Base-by-base conservation (phyloP, 2,797 vertebrate species). In the Calcarius lapponicus region DNA sequence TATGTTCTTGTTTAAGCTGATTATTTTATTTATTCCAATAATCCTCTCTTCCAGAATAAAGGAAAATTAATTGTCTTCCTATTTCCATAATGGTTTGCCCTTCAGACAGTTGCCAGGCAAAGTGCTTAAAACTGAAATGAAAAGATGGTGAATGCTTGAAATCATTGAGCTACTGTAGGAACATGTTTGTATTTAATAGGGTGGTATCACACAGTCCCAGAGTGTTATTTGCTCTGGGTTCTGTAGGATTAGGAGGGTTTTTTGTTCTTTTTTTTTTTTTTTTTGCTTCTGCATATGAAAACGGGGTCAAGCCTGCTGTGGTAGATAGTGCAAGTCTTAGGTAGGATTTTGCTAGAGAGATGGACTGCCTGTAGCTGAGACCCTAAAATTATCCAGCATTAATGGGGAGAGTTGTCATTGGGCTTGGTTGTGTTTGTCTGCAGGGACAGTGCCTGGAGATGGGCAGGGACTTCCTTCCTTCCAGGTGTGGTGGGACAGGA, bases 21-120 rank as follows among this genome's bases (percentile, higher is more conserved):
- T 97, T 97, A 92, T 96, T 97, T 97, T 96, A 95, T 97, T 97
- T 96, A 95, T 96, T 91, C 86, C 76, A 88, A 88, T 96, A 96
- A 97, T 97, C 96, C 82, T 88, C 86, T 89, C 94, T 84, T 89
- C 61, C 64, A 91, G 91, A 91, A 94, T 82, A 92, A 95, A 96
- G 56, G 82, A 89, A 93, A 94, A 96, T 95, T 89, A 96, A 92
- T 96, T 95, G 91, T 92, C 86, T 86, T 88, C 61, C 72, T 84
- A 57, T 91, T 96, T 91, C 66, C 61, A 83, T 91, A 93, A 90
- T 36, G 69, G 53, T 94, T 93, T 93, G 91, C 94, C 95, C 95
- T 97, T 97, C 94, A 81, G 95, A 92, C 91, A 91, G 94, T 93
- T 92, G 86, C 94, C 86, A 88, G 79, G 90, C 93, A 86, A 86